Base-by-base conservation (phyloP, 2,797 vertebrate genomes). In the Myripristis jacobus region DNA sequence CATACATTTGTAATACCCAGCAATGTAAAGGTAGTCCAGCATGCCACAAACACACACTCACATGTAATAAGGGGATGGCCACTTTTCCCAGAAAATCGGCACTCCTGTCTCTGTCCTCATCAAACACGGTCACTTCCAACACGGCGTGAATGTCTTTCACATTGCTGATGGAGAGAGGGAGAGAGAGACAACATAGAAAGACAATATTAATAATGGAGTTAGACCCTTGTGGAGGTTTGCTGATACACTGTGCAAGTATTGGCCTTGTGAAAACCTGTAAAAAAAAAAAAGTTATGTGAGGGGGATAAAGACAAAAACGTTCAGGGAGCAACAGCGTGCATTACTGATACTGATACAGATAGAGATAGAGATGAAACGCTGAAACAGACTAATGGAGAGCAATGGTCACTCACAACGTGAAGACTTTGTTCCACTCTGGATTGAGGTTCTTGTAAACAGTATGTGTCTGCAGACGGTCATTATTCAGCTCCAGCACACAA, bases 11-110 rank as follows among this genome's bases (percentile, higher is more conserved):
- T n/a, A 6, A 29, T 29, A 29, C 27, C 3, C 38, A 41, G 38
- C 4, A 2, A 15, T 2, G 13, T 15, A 13, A 41, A 15, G 13
- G 38, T 16, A 41, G 11, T 13, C 38, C 4, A 3, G 10, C 8
- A 9, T 9, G 10, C 21, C 44, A 7, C 36, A 21, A 4, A 15
- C 24, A 70, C 66, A 74, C 79, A 94, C 97, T 97, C 93, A 98
- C 97, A 43, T 91, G 93, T 81, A 99, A 89, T 84, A 98, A 81
- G 0, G 97, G 97, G 87, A 99, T 96, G 66, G 94, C 94, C 79
- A 98, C 95, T 95, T 96, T 98, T 70, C 97, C 97, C 91, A 99
- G 94, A 87, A 98, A 99, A 93, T 98, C 97, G 2, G 96, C 97
- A 3, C 94, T 97, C 38, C 96, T 83, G 92, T 98, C 96, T n/a